Conservation (phyloP, 1,140 invertebrate genomes). For the Drosophila melanogaster region DNA sequence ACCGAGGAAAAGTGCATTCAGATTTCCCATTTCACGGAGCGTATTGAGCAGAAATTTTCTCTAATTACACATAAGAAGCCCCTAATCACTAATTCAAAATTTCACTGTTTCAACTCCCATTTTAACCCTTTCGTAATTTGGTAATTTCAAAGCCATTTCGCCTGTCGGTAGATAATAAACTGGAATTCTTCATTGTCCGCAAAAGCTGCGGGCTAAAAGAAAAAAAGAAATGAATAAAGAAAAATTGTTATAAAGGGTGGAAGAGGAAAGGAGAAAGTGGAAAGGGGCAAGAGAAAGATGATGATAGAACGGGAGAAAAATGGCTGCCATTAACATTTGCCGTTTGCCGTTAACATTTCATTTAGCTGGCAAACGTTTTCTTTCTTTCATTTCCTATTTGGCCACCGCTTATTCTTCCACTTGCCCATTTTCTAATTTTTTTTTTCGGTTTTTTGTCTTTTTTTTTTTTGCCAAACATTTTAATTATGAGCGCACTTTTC, state of each 20-base stretch:
- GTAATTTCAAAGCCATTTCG: constrained; percentile 25
- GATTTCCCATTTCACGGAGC: not conserved
- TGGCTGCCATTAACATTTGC: constrained; percentile 64
- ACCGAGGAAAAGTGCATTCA: not conserved
- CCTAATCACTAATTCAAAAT: not conserved
- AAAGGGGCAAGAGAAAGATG: constrained; percentile 1
- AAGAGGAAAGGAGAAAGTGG: not conserved
- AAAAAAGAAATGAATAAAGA: constrained; percentile 1
- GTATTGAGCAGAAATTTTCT: not conserved
- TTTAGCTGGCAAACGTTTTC: constrained; percentile 64
- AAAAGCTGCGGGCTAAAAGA: constrained; percentile 1
- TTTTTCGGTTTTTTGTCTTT: not conserved
- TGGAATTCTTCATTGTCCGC: constrained; percentile 38
- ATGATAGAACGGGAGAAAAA: constrained; percentile 31
- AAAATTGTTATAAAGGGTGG: constrained; percentile 9
- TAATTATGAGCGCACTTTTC: constrained; percentile 64
- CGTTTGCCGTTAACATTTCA: constrained; percentile 71
- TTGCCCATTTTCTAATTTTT: not conserved
- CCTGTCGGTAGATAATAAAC: constrained; percentile 48
- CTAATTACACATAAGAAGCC: not conserved
- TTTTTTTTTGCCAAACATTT: constrained; percentile 55
- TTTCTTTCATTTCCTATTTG: constrained; percentile 45
- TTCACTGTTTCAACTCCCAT: not conserved
- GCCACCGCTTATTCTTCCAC: constrained; percentile 28
- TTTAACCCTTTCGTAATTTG: constrained; percentile 1